phyloP scores from a whole-genome alignment of 2,113 vertebrate species.

The Myiozetetes cayanensis region DNA sequence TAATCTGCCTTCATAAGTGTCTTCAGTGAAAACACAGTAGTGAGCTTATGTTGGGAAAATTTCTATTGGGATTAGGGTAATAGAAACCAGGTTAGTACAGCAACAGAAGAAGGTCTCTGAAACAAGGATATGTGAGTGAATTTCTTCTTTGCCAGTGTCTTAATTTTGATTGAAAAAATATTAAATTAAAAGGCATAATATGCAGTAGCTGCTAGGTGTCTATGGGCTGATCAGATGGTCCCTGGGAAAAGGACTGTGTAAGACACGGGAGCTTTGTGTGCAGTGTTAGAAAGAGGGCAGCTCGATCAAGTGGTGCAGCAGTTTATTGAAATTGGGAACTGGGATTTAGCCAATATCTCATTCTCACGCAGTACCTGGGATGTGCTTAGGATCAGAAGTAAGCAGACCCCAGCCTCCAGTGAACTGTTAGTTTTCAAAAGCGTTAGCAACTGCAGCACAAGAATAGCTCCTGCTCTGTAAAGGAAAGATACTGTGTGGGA shows the following conservation, averaged over 20 bases:
- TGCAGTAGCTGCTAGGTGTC: not conserved
- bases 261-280: not conserved
- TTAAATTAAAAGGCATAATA: not conserved
- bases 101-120: not conserved
- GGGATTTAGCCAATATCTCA: not conserved
- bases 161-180: not conserved
- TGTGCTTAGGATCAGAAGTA: not conserved
- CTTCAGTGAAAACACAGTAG: not conserved
- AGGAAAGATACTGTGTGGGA: not conserved
- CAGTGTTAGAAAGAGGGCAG: not conserved
- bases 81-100: not conserved
- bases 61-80: not conserved
- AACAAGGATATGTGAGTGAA: not conserved
- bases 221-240: not conserved
- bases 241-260: not conserved
- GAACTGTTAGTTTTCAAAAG: not conserved
- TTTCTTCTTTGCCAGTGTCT: not conserved
- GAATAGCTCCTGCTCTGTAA: not conserved
- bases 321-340: not conserved
- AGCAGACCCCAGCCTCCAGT: not conserved
- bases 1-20: not conserved
- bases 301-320: not conserved
- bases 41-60: accelerated
- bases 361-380: not conserved
- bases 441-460: not conserved